Conservation (phyloP, 1,140 invertebrate genomes). For the Orius laevigatus region DNA sequence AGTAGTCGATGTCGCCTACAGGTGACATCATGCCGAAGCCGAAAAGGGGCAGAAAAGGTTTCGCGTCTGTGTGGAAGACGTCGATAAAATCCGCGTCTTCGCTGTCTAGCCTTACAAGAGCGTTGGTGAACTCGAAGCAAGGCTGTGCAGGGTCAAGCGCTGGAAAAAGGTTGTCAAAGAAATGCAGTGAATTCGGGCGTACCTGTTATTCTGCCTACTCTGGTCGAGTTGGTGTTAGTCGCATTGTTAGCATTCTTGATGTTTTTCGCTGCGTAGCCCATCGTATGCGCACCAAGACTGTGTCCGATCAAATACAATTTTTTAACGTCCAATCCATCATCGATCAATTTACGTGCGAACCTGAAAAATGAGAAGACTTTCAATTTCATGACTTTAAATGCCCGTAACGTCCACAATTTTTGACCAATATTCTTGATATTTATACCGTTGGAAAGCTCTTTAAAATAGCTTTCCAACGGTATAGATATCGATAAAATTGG, state of each 20-base stretch:
- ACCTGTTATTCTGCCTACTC: constrained; percentile 27
- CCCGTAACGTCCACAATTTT: too few relatives aligned
- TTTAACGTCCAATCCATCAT: constrained; percentile 15
- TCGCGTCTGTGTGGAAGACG: constrained; percentile 31
- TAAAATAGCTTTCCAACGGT: too few relatives aligned
- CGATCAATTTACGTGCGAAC: constrained; percentile 22
- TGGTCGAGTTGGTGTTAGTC: constrained; percentile 2
- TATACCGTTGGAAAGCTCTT: too few relatives aligned
- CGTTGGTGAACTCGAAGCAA: constrained; percentile 28
- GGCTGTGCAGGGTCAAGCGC: constrained; percentile 33
- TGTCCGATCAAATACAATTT: constrained; percentile 28
- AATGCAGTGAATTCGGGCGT: constrained; percentile 2
- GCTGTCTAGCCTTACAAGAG: constrained; percentile 25
- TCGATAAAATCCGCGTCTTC: constrained; percentile 31
- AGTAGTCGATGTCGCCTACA: constrained; percentile 22
- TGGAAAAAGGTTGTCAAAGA: constrained; percentile 15
- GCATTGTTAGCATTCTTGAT: constrained; percentile 6
- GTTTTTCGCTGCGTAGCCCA: constrained; percentile 26
- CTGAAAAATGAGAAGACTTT: too few relatives aligned
- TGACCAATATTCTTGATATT: too few relatives aligned
- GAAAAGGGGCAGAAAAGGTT: constrained; percentile 26
- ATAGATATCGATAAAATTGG: too few relatives aligned
- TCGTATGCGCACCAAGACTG: constrained; percentile 29
- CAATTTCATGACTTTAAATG: too few relatives aligned
- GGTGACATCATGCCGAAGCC: constrained; percentile 28